Evolutionary conservation across 1,140 invertebrate species (phyloP).

Genomic region (Pristionchus pacificus): DNA sequence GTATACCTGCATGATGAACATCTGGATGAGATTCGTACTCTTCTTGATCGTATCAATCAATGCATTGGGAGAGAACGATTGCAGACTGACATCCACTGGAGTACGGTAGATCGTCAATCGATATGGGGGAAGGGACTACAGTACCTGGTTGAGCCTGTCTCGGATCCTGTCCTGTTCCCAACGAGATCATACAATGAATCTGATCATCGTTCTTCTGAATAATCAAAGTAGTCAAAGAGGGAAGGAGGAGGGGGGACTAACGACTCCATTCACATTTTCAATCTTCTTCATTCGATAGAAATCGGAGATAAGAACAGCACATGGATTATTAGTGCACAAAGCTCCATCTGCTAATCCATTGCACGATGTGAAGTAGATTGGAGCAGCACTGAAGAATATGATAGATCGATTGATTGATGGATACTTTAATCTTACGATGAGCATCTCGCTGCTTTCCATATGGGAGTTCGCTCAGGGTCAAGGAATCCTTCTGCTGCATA

Average conservation of each 20-base stretch:
- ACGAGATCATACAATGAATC: not conserved
- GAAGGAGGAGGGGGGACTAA: not conserved
- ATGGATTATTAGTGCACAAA: not conserved
- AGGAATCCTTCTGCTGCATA: not conserved
- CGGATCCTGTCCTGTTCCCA: not conserved
- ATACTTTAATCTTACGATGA: not conserved
- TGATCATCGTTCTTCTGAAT: not conserved
- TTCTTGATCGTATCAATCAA: not conserved
- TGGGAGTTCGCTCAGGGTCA: not conserved
- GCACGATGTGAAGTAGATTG: not conserved
- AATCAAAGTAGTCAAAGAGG: not conserved
- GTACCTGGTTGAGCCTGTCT: not conserved
- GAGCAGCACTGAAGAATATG: not conserved
- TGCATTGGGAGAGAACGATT: not conserved
- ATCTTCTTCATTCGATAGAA: not conserved
- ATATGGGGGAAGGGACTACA: not conserved
- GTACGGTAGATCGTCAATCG: not conserved
- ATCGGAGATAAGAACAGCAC: not conserved
- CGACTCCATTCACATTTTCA: not conserved
- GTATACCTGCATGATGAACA: not conserved
- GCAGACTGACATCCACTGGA: not conserved
- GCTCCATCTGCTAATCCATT: not conserved
- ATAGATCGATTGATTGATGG: no score
- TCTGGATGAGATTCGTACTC: not conserved
- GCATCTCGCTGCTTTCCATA: not conserved